Evolutionary conservation across 1,140 invertebrate genomes (phyloP).

Genomic region (Aplysia californica): DNA sequence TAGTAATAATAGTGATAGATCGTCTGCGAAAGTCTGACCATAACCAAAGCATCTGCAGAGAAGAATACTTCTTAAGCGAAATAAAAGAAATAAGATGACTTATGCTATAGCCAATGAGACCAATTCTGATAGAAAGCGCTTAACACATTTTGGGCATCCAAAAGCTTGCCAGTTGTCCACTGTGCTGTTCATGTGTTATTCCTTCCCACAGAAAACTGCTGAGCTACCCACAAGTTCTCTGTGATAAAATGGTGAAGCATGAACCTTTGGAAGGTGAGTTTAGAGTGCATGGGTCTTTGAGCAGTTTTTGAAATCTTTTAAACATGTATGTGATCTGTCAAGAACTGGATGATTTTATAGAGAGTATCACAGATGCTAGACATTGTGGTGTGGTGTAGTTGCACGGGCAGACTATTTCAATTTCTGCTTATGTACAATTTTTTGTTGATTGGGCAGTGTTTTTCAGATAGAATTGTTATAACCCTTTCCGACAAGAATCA

Average conservation of each 20-base stretch:
- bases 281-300: neutral
- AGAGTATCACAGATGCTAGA: no score
- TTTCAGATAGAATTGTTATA: no score
- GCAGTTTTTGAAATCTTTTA: neutral
- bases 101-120: neutral
- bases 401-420: no score
- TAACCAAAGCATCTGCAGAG: neutral
- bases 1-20: no score
- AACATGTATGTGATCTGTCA: neutral
- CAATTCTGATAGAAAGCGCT: neutral
- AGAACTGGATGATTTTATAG: no score
- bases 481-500: no score
- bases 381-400: no score
- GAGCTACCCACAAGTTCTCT: neutral
- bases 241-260: slow-evolving; percentile 8
- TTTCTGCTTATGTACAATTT: neutral
- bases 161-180: neutral
- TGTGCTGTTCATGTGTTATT: neutral
- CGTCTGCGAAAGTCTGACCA: neutral
- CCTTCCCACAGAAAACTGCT: slow-evolving; percentile 13
- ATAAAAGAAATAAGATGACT: neutral
- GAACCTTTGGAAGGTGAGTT: slow-evolving; percentile 15
- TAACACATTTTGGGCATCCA: no score
- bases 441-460: no score
- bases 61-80: no score